Conservation (phyloP, 2,888 invertebrate species). For the Polymixis lichenea region DNA sequence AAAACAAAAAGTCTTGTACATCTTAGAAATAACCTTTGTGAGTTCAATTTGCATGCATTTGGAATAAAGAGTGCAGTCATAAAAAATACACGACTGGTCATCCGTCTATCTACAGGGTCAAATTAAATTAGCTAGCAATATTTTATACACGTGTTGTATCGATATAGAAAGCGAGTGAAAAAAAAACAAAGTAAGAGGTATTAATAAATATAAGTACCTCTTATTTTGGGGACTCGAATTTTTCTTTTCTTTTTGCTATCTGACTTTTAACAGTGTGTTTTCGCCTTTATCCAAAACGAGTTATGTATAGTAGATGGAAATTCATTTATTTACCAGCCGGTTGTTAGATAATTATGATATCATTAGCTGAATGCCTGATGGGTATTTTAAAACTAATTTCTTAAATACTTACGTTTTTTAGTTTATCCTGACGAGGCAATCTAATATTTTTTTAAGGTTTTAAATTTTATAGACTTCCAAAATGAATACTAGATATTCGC, state of each 20-base stretch:
- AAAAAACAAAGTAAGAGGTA: too few species aligned
- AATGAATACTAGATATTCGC: not conserved
- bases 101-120: too few species aligned
- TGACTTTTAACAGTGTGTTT: not conserved
- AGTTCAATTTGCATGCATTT: not conserved
- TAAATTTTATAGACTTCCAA: not conserved
- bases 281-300: conserved; percentile 15
- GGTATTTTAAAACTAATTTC: conserved; percentile 11
- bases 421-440: not conserved
- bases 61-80: not conserved
- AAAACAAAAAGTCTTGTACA: conserved; percentile 52
- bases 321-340: conserved; percentile 18
- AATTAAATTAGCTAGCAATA: too few species aligned
- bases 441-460: not conserved
- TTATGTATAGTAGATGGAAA: not conserved
- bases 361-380: not conserved
- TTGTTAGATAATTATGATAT: conserved; percentile 11
- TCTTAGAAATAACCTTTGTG: not conserved
- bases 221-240: not conserved
- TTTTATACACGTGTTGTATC: too few species aligned
- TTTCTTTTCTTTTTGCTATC: not conserved
- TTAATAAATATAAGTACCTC: too few species aligned
- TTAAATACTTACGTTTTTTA: not conserved
- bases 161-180: too few species aligned
- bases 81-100: not conserved